A percentile compares a stretch with the other conserved stretches of the same genome.
phyloP scores from a whole-genome alignment of 2,797 vertebrate genomes.

The Tadarida brasiliensis region DNA sequence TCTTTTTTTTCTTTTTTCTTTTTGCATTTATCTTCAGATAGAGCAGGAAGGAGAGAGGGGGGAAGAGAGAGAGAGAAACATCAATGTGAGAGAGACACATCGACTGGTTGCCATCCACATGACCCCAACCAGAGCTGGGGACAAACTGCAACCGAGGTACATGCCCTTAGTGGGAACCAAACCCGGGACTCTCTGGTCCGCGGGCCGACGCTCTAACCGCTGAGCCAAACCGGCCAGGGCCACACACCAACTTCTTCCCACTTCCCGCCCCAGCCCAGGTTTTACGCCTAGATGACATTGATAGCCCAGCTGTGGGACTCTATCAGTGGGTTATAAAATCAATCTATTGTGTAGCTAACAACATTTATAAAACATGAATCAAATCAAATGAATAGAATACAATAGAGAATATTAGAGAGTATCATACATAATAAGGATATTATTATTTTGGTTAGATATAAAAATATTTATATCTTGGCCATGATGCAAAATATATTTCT shows the following conservation, averaged over 20 bases:
- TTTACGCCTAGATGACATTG: background rate
- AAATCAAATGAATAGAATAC: background rate
- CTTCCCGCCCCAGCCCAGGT: background rate
- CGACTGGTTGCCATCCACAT: too few relatives aligned
- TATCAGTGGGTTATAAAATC: background rate
- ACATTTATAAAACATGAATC: background rate
- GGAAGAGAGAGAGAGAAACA: too few relatives aligned
- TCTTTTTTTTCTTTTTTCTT: too few relatives aligned
- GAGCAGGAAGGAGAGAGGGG: too few relatives aligned
- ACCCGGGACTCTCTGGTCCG: too few relatives aligned
- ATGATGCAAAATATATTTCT: background rate
- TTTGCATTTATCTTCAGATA: too few relatives aligned
- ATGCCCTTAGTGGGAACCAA: too few relatives aligned
- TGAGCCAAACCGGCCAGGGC: too few relatives aligned
- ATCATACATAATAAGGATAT: background rate
- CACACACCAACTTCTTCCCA: background rate
- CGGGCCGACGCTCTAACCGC: too few relatives aligned
- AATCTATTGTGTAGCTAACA: background rate
- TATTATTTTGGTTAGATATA: background rate
- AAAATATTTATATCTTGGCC: slow-evolving; percentile 8
- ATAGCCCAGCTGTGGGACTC: background rate
- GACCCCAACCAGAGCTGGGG: too few relatives aligned
- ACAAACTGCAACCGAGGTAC: too few relatives aligned
- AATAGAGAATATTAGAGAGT: background rate
- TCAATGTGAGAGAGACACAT: too few relatives aligned